These are phyloP conservation scores for Chrysina gloriosa DNA, from an alignment of 2,888 invertebrate species.

Conservation along the genomic window DNA sequence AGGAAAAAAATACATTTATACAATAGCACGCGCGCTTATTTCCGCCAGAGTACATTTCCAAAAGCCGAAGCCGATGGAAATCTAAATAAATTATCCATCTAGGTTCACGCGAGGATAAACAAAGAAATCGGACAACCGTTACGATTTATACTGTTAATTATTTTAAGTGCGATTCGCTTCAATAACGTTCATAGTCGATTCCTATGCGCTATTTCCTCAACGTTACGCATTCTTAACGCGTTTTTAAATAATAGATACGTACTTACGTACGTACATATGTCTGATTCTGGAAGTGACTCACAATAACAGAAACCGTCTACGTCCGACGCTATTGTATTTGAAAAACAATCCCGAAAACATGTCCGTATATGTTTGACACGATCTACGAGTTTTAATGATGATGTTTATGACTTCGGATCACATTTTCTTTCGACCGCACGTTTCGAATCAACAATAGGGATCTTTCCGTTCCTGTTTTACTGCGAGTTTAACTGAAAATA, in stretches of 20 bases:
- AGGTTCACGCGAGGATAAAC: constrained; percentile 6
- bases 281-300: background rate
- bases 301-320: background rate
- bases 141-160: constrained; percentile 1
- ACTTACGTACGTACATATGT: no score
- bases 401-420: constrained; percentile 1
- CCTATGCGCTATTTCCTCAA: background rate
- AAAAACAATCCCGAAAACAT: constrained; percentile 10
- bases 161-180: constrained; percentile 1
- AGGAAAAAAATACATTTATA: background rate
- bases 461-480: constrained; percentile 3
- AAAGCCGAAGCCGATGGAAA: constrained; percentile 1
- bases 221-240: constrained; percentile 2
- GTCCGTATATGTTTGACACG: constrained; percentile 4
- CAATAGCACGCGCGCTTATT: background rate
- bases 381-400: constrained; percentile 19
- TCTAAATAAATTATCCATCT: constrained; percentile 22
- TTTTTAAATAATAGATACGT: constrained; percentile 8
- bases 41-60: constrained; percentile 9
- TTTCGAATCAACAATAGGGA: constrained; percentile 10
- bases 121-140: background rate
- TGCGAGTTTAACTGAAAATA: constrained; percentile 12
- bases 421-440: background rate
- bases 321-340: background rate
- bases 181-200: background rate